Conservation (phyloP, 2,888 invertebrate genomes). For the Neocrepidodera transversa region DNA sequence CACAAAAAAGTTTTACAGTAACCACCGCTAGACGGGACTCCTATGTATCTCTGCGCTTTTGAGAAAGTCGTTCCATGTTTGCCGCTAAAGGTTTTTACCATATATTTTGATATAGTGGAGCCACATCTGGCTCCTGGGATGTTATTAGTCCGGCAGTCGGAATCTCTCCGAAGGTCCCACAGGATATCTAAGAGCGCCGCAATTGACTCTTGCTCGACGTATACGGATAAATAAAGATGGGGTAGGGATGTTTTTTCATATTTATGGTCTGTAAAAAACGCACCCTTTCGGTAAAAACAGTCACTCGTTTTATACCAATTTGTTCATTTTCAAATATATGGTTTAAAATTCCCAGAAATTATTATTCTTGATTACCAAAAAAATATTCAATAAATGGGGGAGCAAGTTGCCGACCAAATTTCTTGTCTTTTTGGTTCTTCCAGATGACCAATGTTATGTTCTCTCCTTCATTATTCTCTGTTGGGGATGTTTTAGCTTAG, state of each 20-base stretch:
- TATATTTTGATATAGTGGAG: constrained; percentile 34
- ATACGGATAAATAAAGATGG: constrained; percentile 12
- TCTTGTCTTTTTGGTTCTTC: too few species aligned
- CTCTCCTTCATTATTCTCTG: too few species aligned
- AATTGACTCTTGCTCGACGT: constrained; percentile 11
- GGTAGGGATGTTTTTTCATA: constrained; percentile 9
- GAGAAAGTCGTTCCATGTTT: constrained; percentile 28
- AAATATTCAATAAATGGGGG: too few species aligned
- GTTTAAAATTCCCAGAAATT: too few species aligned
- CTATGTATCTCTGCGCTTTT: constrained; percentile 22
- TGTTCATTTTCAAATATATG: background rate
- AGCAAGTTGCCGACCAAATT: too few species aligned
- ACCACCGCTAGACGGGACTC: constrained; percentile 24
- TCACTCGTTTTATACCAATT: background rate
- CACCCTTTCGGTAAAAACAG: constrained; percentile 4
- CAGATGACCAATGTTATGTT: too few species aligned
- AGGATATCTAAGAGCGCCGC: constrained; percentile 4
- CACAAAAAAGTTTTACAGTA: constrained; percentile 16
- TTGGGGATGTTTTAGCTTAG: too few species aligned
- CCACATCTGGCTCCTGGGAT: constrained; percentile 13
- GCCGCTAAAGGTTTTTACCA: constrained; percentile 34
- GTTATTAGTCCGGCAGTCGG: constrained; percentile 28
- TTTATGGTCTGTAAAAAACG: constrained; percentile 18
- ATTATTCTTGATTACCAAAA: too few species aligned
- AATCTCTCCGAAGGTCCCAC: constrained; percentile 3